A percentile compares a stretch with the other conserved stretches of the same genome.
These are phyloP conservation scores for Drosophila paramelanica DNA, from an alignment of 2,888 invertebrate species.

Conservation along the genomic window DNA sequence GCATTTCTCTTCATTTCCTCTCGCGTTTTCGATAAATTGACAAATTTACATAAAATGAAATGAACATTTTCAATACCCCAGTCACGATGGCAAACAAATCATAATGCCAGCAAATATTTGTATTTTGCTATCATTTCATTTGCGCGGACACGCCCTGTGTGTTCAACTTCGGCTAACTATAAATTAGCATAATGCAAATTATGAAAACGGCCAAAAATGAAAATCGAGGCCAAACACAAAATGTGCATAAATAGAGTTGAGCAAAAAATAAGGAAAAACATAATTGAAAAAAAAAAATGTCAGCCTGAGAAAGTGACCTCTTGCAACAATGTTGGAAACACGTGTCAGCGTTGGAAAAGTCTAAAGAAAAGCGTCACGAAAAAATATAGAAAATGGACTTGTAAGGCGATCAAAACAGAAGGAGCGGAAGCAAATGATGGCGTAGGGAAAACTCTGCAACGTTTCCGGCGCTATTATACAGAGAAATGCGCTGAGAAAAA, in stretches of 20 bases:
- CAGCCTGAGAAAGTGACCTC: constrained; percentile 64
- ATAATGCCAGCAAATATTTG: constrained; percentile 59
- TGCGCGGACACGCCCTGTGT: constrained; percentile 29
- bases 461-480: constrained; percentile 57
- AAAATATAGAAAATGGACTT: constrained; percentile 13
- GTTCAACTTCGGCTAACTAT: constrained; percentile 36
- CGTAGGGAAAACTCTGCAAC: constrained; percentile 32
- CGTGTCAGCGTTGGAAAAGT: constrained; percentile 39
- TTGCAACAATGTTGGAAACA: constrained; percentile 41
- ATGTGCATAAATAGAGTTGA: constrained; percentile 32
- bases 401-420: constrained; percentile 23
- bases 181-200: constrained; percentile 73
- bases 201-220: constrained; percentile 39
- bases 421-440: constrained; percentile 7
- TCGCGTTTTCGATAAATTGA: constrained; percentile 46
- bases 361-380: constrained; percentile 30
- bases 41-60: constrained; percentile 61
- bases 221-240: constrained; percentile 22
- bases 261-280: constrained; percentile 18
- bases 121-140: constrained; percentile 57
- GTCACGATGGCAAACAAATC: constrained; percentile 49
- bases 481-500: constrained; percentile 53
- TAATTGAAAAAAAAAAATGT: constrained; percentile 49
- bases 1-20: constrained; percentile 39
- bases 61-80: constrained; percentile 17